These are phyloP conservation scores for Bolinopsis microptera DNA, from an alignment of 37 sponge, comb jelly and placozoan genomes.

Conservation along the genomic window DNA sequence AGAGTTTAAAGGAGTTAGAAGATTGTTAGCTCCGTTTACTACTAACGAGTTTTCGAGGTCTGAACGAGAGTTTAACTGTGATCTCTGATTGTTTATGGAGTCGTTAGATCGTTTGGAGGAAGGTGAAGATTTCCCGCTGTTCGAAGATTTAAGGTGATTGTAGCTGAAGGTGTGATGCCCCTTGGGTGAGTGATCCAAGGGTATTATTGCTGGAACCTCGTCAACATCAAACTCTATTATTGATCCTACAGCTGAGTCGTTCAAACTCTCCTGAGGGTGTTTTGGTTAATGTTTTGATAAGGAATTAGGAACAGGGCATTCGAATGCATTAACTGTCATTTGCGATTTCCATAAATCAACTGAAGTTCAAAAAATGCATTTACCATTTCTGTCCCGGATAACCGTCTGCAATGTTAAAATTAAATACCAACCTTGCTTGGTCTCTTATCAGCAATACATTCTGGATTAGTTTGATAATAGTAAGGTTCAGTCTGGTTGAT, in stretches of 20 bases:
- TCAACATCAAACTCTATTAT: background rate
- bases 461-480: background rate
- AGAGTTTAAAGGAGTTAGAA: background rate
- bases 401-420: too few relatives aligned
- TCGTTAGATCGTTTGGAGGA: background rate
- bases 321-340: too few relatives aligned
- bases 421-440: background rate
- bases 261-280: background rate
- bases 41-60: too few relatives aligned
- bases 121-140: background rate
- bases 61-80: background rate
- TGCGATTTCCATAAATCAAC: too few relatives aligned
- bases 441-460: background rate
- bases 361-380: too few relatives aligned
- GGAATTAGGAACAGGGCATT: too few relatives aligned
- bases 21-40: background rate
- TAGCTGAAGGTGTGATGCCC: background rate
- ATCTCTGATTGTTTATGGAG: background rate
- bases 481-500: background rate
- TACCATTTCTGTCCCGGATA: too few relatives aligned
- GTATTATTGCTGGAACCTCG: background rate
- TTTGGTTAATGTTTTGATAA: too few relatives aligned
- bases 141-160: background rate
- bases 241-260: background rate
- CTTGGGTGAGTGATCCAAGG: background rate